Base-by-base conservation (phyloP, 2,113 vertebrate genomes). In the Hemichromis elongatus region DNA sequence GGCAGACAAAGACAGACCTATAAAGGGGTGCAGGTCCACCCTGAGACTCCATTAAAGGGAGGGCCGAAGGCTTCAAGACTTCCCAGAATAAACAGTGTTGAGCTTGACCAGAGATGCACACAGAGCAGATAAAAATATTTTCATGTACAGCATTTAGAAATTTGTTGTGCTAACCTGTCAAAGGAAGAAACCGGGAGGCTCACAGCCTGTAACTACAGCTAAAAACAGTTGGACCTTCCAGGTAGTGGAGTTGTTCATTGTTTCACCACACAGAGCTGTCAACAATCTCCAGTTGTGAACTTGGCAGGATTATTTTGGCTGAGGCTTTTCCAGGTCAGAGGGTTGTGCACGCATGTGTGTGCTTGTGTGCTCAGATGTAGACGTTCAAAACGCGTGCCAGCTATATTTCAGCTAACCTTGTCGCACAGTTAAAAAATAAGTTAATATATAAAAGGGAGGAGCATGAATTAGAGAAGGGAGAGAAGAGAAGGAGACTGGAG, bases 201-300 rank as follows among this genome's bases (percentile, higher is more conserved):
- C 28, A 80, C 57, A 24, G 70, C 28, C 79, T 81, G 81, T 59
- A 90, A 82, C 79, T 63, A 81, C 81, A 84, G 89, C 70, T 83
- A 79, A 79, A 89, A 90, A 88, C 88, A 83, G 88, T 56, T 52
- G 77, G 86, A 83, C 66, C 42, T 85, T 87, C 61, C 81, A 90
- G 87, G 86, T 88, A 88, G 82, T 61, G 57, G n/a, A 54, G 79
- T 84, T 81, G 85, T 83, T 88, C 85, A 77, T 81, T 85, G 88
- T 90, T 92, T 92, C 30, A 79, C 78, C 86, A 86, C n/a, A 5
- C 83, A 54, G 88, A 33, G 87, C 86, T 80, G 84, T 91, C 88
- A 92, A 92, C 92, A 88, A 83, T 89, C 88, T 86, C 86, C 83
- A 83, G 91, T 92, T 87, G 84, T 91, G 90, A 92, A 93, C 88